Evolutionary conservation across 2,888 invertebrate genomes (phyloP).

Genomic region (Argyra leucocephala): DNA sequence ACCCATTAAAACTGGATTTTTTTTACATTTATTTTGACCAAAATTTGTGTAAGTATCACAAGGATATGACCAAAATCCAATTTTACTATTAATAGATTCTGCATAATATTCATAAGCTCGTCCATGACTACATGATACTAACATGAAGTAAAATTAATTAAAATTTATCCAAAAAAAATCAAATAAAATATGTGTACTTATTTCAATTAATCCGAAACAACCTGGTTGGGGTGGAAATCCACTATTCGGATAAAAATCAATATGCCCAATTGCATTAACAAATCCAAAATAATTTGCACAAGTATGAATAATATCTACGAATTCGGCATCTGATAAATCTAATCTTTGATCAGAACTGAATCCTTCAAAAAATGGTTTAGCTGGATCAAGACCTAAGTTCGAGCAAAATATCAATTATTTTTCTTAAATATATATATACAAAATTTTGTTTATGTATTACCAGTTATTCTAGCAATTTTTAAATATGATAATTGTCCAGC

Average conservation of each 20-base stretch:
- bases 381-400: slow-evolving; percentile 58
- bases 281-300: slow-evolving; percentile 56
- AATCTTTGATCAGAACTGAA: slow-evolving; percentile 46
- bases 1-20: slow-evolving; percentile 49
- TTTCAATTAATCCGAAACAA: slow-evolving; percentile 43
- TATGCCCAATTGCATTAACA: slow-evolving; percentile 52
- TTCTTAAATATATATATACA: not conserved
- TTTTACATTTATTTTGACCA: slow-evolving; percentile 33
- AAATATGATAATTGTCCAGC: slow-evolving; percentile 46
- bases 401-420: not conserved
- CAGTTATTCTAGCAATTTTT: slow-evolving; percentile 51
- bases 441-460: slow-evolving; percentile 30
- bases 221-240: slow-evolving; percentile 60
- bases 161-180: not conserved
- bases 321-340: slow-evolving; percentile 56
- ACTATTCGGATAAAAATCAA: slow-evolving; percentile 66
- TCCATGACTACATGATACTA: slow-evolving; percentile 61
- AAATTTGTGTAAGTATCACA: slow-evolving; percentile 48
- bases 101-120: slow-evolving; percentile 53
- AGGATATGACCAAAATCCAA: slow-evolving; percentile 48
- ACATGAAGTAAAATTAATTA: slow-evolving; percentile 9
- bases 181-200: not conserved
- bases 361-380: slow-evolving; percentile 43
- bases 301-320: slow-evolving; percentile 68
- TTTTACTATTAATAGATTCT: slow-evolving; percentile 52